Evolutionary conservation across 2,113 vertebrate genomes (phyloP).

Genomic region (Gallinago undulata): DNA sequence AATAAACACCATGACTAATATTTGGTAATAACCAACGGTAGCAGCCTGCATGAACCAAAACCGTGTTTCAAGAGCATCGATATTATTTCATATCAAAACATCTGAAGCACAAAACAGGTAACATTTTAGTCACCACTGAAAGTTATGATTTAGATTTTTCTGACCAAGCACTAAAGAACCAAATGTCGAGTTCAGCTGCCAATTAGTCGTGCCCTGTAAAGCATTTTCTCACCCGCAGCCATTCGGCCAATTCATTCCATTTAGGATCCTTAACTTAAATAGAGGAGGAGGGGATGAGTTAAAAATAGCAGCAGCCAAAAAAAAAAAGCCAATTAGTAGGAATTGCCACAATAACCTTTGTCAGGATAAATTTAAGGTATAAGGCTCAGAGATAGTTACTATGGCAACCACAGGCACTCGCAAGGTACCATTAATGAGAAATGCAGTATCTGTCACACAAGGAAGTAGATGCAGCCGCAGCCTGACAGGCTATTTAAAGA

Average conservation of each 20-base stretch:
- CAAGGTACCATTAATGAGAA: slow-evolving; percentile 68
- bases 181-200: neutral
- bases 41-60: neutral
- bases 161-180: neutral
- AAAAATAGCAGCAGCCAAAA: slow-evolving; percentile 52
- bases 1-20: slow-evolving; percentile 10
- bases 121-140: neutral
- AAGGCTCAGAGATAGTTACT: slow-evolving; percentile 63
- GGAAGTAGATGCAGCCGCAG: slow-evolving; percentile 25
- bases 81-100: neutral
- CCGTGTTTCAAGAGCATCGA: neutral
- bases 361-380: slow-evolving; percentile 67
- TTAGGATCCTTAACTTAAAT: slow-evolving; percentile 15
- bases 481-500: slow-evolving; percentile 52
- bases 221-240: neutral
- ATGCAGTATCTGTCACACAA: slow-evolving; percentile 56
- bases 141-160: neutral
- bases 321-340: slow-evolving; percentile 51
- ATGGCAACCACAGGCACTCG: slow-evolving; percentile 58
- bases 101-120: neutral
- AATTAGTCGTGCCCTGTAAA: neutral
- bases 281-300: neutral
- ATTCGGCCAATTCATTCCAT: neutral
- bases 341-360: slow-evolving; percentile 71
- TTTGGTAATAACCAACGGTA: neutral